Evolutionary conservation across 2,888 invertebrate species (phyloP).

Genomic region (Drosophila birchii): DNA sequence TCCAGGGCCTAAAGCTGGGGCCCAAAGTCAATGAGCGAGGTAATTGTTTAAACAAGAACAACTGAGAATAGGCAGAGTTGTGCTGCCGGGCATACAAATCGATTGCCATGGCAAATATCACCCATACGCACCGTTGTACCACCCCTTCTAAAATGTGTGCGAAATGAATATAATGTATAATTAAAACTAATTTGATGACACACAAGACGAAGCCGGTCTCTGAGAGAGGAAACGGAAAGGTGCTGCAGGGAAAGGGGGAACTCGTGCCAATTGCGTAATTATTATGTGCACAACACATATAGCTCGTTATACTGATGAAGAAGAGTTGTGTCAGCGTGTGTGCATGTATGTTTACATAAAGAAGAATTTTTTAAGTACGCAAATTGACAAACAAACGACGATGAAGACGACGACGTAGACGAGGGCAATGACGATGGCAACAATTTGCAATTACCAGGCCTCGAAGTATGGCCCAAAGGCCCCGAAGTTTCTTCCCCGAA

Average conservation of each 20-base stretch:
- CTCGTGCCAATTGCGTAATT: constrained; percentile 70
- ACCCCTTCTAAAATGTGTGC: constrained; percentile 35
- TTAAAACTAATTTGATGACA: constrained; percentile 56
- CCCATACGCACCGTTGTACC: constrained; percentile 22
- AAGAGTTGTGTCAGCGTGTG: constrained; percentile 16
- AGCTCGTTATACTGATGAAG: constrained; percentile 39
- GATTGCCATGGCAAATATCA: constrained; percentile 51
- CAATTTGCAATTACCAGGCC: constrained; percentile 65
- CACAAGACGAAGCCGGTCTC: constrained; percentile 7
- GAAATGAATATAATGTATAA: constrained; percentile 49
- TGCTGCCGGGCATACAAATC: constrained; percentile 48
- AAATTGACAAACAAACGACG: constrained; percentile 69
- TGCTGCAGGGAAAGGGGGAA: background rate
- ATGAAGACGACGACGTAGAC: constrained; percentile 18
- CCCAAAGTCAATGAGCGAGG: constrained; percentile 44
- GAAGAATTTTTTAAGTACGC: constrained; percentile 69
- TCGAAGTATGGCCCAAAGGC: constrained; percentile 25
- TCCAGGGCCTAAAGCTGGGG: constrained; percentile 1
- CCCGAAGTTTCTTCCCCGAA: constrained; percentile 4
- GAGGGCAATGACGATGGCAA: constrained; percentile 41
- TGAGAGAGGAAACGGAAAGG: background rate
- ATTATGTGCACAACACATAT: constrained; percentile 52
- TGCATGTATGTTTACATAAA: constrained; percentile 45
- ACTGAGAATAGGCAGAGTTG: constrained; percentile 12
- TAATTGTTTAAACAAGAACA: constrained; percentile 59